A percentile compares a stretch with the other conserved stretches of the same genome.
phyloP scores from a whole-genome alignment of 2,797 vertebrate species.

The Champsocephalus gunnari region DNA sequence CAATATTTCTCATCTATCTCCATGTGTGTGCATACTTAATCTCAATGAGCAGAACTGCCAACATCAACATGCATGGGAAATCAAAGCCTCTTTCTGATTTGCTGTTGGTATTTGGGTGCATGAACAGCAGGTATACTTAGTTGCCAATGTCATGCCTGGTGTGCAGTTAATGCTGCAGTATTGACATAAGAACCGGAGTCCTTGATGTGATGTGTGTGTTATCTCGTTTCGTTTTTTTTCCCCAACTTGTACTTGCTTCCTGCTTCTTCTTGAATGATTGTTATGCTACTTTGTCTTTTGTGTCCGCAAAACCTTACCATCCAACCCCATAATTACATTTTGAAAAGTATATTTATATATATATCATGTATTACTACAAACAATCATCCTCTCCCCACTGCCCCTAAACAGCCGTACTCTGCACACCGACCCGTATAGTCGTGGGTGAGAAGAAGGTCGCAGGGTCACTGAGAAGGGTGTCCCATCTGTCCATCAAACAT shows the following conservation, averaged over 20 bases:
- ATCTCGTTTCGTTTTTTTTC: slow-evolving; percentile 19
- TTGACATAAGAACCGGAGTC: slow-evolving; percentile 29
- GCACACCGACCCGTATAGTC: slow-evolving; percentile 72
- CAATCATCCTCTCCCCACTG: slow-evolving; percentile 41
- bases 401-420: slow-evolving; percentile 36
- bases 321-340: slow-evolving; percentile 1
- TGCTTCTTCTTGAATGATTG: background rate
- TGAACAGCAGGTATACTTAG: slow-evolving; percentile 53
- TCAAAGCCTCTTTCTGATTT: slow-evolving; percentile 48
- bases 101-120: slow-evolving; percentile 32
- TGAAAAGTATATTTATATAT: slow-evolving; percentile 9
- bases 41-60: slow-evolving; percentile 53
- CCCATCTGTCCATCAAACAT: slow-evolving; percentile 84
- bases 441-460: slow-evolving; percentile 73
- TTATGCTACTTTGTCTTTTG: background rate
- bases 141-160: slow-evolving; percentile 71
- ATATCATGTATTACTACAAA: slow-evolving; percentile 45
- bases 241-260: background rate
- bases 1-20: slow-evolving; percentile 57
- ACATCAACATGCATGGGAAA: slow-evolving; percentile 63
- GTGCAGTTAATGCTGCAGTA: slow-evolving; percentile 53
- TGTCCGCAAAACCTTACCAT: slow-evolving; percentile 1
- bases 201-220: slow-evolving; percentile 26
- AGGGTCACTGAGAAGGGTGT: slow-evolving; percentile 78
- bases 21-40: slow-evolving; percentile 35